These are phyloP conservation scores for Sebastes trivittatus DNA, from an alignment of 2,797 vertebrate species.

Conservation along the genomic window DNA sequence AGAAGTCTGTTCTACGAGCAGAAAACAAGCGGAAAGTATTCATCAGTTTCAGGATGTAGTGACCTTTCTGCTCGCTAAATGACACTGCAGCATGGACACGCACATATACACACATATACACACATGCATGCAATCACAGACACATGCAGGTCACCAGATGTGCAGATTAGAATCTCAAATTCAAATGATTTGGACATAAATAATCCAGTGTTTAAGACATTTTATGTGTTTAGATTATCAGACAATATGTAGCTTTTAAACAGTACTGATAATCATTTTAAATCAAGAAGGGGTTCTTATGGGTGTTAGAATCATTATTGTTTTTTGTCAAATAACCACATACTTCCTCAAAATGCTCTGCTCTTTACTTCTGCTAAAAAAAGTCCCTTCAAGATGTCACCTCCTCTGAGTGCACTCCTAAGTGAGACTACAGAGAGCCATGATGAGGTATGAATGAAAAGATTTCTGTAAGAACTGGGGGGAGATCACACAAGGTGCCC, in stretches of 20 bases:
- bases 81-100: neutral
- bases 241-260: neutral
- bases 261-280: neutral
- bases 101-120: neutral
- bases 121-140: neutral
- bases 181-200: neutral
- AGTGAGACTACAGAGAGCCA: conserved; percentile 7
- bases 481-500: conserved; percentile 50
- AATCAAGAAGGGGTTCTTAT: neutral
- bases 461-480: conserved; percentile 44
- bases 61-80: conserved; percentile 40
- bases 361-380: neutral
- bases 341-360: neutral
- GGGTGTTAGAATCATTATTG: neutral
- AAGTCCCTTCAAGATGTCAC: neutral
- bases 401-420: neutral
- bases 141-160: neutral
- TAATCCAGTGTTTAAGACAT: neutral
- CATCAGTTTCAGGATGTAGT: conserved; percentile 62
- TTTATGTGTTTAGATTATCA: neutral
- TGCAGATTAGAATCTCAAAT: neutral
- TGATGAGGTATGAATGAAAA: conserved; percentile 20
- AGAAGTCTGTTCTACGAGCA: conserved; percentile 44
- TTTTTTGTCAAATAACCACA: neutral
- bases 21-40: conserved; percentile 64